Conservation (phyloP, 1,140 invertebrate genomes). For the Uloborus diversus region DNA sequence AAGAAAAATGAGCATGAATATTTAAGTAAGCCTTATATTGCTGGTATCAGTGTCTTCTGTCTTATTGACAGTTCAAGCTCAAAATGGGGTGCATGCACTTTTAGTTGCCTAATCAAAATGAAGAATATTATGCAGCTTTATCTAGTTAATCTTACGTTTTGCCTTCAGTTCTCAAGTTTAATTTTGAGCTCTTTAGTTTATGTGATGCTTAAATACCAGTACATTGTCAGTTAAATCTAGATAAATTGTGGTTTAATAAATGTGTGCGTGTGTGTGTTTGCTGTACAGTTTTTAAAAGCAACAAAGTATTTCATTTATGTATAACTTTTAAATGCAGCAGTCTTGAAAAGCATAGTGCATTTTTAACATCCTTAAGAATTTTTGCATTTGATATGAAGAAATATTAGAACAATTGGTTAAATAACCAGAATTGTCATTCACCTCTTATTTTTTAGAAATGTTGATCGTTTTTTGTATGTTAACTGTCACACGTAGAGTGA, state of each 20-base stretch:
- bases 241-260: not conserved
- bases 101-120: not conserved
- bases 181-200: too few species aligned
- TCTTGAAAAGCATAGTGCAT: too few species aligned
- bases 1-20: not conserved
- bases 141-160: not conserved
- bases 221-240: too few species aligned
- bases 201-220: too few species aligned
- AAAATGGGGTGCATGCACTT: slow-evolving; percentile 43
- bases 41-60: slow-evolving; percentile 45
- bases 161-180: too few species aligned
- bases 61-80: slow-evolving; percentile 34
- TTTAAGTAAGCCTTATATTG: slow-evolving; percentile 34
- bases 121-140: not conserved
- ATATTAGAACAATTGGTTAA: too few species aligned
- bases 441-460: not conserved
- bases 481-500: not conserved
- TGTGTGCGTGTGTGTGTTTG: not conserved
- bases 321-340: too few species aligned
- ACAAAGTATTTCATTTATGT: not conserved
- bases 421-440: too few species aligned
- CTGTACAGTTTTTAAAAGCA: not conserved
- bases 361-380: too few species aligned
- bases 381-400: too few species aligned
- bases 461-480: slow-evolving; percentile 3